Conservation (phyloP, 2,113 vertebrate species). For the Ceratotherium simum region DNA sequence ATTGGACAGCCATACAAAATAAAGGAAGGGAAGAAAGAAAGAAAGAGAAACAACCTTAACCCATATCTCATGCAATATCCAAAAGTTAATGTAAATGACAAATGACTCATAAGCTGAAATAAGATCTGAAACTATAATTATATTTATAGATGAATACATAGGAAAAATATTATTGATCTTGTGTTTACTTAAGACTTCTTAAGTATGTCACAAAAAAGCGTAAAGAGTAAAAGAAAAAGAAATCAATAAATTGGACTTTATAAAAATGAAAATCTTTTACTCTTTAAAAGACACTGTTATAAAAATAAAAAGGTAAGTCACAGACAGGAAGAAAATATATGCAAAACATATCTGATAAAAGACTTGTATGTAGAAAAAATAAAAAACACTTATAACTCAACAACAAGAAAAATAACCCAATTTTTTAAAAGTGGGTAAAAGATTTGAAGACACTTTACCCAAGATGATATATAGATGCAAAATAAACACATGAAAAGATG, state of each 20-base stretch:
- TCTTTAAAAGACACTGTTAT: not conserved
- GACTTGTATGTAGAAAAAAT: not conserved
- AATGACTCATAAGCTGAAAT: not conserved
- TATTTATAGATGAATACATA: not conserved
- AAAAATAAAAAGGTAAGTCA: not conserved
- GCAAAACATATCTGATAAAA: not conserved
- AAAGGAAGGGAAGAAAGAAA: not conserved
- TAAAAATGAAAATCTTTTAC: not conserved
- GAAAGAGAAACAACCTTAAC: not conserved
- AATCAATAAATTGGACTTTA: not conserved
- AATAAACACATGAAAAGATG: not conserved
- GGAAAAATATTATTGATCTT: not conserved
- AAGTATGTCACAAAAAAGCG: not conserved
- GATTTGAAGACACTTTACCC: not conserved
- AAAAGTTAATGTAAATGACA: not conserved
- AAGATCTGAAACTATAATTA: not conserved
- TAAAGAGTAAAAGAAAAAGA: not conserved
- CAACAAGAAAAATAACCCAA: not conserved
- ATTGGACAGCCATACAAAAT: not conserved
- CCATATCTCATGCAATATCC: not conserved
- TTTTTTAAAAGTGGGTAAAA: not conserved
- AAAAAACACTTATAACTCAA: not conserved
- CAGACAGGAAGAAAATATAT: not conserved
- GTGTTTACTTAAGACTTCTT: not conserved
- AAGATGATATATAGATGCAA: not conserved